Evolutionary conservation across 1,140 invertebrate species (phyloP).

Genomic region (Trinorchestia longiramus): DNA sequence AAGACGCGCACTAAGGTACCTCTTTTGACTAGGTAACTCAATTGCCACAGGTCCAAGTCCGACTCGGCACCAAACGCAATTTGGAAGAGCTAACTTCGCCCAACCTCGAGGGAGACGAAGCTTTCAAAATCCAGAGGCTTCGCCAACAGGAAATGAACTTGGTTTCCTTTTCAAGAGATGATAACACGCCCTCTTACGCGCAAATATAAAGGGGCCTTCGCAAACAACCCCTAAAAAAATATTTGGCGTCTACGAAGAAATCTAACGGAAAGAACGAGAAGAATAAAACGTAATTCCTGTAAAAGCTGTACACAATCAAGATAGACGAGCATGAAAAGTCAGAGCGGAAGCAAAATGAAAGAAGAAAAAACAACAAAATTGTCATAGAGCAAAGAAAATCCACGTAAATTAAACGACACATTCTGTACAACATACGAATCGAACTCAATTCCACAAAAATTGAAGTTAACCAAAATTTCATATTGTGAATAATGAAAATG

Average conservation of each 20-base stretch:
- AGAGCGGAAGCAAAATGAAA: background rate
- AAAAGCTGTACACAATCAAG: background rate
- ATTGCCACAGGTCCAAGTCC: background rate
- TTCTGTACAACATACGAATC: background rate
- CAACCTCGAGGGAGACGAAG: constrained; percentile 31
- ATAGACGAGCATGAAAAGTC: background rate
- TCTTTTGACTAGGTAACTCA: background rate
- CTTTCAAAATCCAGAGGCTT: constrained; percentile 42
- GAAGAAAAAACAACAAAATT: background rate
- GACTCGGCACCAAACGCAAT: background rate
- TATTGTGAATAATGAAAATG: too few relatives aligned
- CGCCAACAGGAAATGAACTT: constrained; percentile 43
- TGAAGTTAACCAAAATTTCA: too few relatives aligned
- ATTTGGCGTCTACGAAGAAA: background rate
- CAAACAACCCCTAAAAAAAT: background rate
- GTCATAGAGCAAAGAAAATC: background rate
- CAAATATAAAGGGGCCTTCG: background rate
- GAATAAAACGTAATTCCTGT: background rate
- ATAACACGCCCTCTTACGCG: constrained; percentile 15
- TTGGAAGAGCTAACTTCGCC: constrained; percentile 22
- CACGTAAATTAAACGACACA: background rate
- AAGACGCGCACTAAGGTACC: background rate
- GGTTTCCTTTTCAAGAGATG: constrained; percentile 49
- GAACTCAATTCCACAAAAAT: background rate
- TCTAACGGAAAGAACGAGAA: background rate